Percentiles rank a stretch among this genome's conserved stretches.
Conservation (phyloP, 2,113 vertebrate genomes). For the Brachypteracias leptosomus region DNA sequence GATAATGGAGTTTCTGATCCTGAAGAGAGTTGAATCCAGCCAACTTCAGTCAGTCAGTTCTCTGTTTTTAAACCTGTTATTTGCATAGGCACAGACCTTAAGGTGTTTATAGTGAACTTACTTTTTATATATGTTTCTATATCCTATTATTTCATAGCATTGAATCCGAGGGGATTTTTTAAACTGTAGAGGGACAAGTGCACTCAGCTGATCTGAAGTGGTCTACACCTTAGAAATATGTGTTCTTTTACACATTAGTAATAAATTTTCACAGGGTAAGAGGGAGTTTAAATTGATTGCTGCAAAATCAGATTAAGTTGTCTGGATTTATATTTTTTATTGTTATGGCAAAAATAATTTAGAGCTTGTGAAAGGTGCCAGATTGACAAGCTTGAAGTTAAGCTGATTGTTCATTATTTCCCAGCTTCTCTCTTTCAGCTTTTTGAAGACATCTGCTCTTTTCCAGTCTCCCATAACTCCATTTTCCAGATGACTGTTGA, state of each 20-base stretch:
- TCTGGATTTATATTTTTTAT: neutral
- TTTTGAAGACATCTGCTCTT: conserved; percentile 12
- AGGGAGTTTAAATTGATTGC: neutral
- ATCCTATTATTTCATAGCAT: neutral
- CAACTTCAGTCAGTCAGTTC: neutral
- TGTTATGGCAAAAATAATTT: neutral
- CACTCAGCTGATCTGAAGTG: neutral
- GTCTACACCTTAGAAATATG: neutral
- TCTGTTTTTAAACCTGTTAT: neutral
- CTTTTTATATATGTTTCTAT: neutral
- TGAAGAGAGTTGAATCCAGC: neutral
- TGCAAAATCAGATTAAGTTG: neutral
- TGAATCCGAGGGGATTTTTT: neutral
- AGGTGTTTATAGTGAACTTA: neutral
- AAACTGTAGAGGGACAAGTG: neutral
- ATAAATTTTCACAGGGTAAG: neutral
- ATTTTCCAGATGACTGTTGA: neutral
- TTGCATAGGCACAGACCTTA: neutral
- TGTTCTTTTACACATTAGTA: neutral
- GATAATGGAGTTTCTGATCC: neutral
- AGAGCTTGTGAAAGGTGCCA: neutral
- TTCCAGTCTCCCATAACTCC: neutral
- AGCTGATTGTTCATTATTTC: neutral
- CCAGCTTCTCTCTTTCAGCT: neutral
- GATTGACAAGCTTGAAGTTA: neutral